phyloP scores from a whole-genome alignment of 1,140 invertebrate species.

The Macrobrachium rosenbergii region DNA sequence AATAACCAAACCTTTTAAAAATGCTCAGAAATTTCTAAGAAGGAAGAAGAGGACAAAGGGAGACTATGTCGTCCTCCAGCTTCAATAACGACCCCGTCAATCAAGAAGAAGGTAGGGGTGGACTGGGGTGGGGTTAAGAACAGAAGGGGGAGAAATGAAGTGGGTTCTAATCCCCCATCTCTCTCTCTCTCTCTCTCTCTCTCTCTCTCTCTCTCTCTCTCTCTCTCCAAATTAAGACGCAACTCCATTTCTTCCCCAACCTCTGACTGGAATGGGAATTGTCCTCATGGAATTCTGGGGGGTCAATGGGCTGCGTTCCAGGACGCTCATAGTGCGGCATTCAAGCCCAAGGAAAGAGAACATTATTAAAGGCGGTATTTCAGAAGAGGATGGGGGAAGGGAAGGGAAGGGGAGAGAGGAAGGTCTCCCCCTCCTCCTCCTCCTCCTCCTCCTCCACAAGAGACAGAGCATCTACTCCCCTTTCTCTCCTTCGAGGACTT shows the following conservation, averaged over 20 bases:
- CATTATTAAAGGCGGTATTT: slow-evolving; percentile 52
- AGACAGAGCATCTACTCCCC: not conserved
- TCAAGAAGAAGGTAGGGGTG: slow-evolving; percentile 7
- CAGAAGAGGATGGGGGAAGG: slow-evolving; percentile 1
- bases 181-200: slow-evolving; percentile 25
- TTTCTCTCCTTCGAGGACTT: too few species aligned
- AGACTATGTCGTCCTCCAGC: slow-evolving; percentile 2
- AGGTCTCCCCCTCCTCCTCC: not conserved
- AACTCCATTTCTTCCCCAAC: slow-evolving; percentile 56
- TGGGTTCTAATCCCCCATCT: not conserved
- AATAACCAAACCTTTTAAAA: not conserved
- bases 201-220: slow-evolving; percentile 23
- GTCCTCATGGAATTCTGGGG: slow-evolving; percentile 58
- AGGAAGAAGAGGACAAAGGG: not conserved
- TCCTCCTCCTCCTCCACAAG: too few species aligned
- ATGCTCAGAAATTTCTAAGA: too few species aligned
- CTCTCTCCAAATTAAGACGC: slow-evolving; percentile 58
- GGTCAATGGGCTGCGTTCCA: slow-evolving; percentile 51
- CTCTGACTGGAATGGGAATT: slow-evolving; percentile 61
- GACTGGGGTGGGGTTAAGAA: not conserved
- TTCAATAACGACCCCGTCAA: slow-evolving; percentile 51
- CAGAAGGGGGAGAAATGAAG: not conserved
- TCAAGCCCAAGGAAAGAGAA: slow-evolving; percentile 43
- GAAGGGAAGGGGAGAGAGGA: not conserved
- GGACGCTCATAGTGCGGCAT: slow-evolving; percentile 46